These are phyloP conservation scores for Lathronympha strigana DNA, from an alignment of 2,888 invertebrate genomes.

Conservation along the genomic window DNA sequence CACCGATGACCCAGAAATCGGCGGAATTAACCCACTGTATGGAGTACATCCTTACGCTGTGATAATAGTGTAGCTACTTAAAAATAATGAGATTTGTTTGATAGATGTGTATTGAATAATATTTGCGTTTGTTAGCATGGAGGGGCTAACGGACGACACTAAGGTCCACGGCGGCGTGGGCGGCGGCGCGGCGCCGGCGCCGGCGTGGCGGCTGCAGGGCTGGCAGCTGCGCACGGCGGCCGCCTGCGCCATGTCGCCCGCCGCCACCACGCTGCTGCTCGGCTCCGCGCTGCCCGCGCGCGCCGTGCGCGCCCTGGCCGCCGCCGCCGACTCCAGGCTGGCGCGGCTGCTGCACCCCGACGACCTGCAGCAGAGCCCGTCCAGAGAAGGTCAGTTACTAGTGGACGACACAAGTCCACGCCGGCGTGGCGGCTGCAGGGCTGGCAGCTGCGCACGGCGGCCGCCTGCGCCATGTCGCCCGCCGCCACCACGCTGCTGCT, in stretches of 20 bases:
- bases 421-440: neutral
- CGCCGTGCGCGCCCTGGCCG: conserved; percentile 19
- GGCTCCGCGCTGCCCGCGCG: conserved; percentile 51
- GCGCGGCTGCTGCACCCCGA: neutral
- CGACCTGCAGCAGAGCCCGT: neutral
- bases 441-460: conserved; percentile 92
- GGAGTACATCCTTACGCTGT: too few relatives aligned
- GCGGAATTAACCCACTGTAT: too few relatives aligned
- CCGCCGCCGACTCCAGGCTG: conserved; percentile 33
- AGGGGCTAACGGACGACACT: conserved; percentile 88
- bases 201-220: conserved; percentile 75
- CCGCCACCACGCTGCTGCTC: conserved; percentile 87
- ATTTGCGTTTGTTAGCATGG: conserved; percentile 63
- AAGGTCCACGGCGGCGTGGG: conserved; percentile 72
- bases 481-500: conserved; percentile 91
- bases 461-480: conserved; percentile 89
- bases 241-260: conserved; percentile 91
- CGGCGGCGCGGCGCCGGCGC: conserved; percentile 46
- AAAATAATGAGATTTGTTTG: too few relatives aligned
- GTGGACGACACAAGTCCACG: too few relatives aligned
- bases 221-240: conserved; percentile 91
- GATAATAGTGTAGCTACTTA: too few relatives aligned
- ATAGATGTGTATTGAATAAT: neutral
- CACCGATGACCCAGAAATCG: too few relatives aligned
- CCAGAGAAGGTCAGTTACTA: conserved; percentile 52